phyloP scores from a whole-genome alignment of 2,113 vertebrate species.

The Phaethornis superciliosus region DNA sequence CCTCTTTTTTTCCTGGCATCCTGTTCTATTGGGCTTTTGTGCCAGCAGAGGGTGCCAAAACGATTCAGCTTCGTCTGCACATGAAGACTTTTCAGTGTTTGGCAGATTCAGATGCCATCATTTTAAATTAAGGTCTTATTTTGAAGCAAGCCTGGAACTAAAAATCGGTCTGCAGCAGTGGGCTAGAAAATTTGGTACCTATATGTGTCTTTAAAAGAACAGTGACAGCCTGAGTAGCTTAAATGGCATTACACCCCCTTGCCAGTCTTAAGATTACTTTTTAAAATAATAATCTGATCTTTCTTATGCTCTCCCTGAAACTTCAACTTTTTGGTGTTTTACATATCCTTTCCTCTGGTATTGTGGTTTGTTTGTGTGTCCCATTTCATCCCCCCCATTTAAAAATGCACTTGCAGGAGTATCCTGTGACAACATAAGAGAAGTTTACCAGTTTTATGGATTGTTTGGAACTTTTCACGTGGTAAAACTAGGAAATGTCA shows the following conservation, averaged over 20 bases:
- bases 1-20: not conserved
- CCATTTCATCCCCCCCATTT: not conserved
- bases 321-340: not conserved
- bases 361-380: not conserved
- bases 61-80: not conserved
- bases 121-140: not conserved
- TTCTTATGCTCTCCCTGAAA: not conserved
- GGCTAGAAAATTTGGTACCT: not conserved
- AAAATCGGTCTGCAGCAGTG: not conserved
- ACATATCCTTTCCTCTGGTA: not conserved
- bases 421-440: accelerated
- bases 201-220: not conserved
- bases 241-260: not conserved
- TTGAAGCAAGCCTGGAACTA: not conserved
- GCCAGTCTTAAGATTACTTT: not conserved
- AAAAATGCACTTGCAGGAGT: not conserved
- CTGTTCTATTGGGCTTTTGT: not conserved
- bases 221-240: not conserved
- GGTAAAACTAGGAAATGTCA: no score
- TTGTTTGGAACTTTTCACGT: not conserved
- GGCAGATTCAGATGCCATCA: not conserved
- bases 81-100: not conserved
- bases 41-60: not conserved
- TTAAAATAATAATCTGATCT: not conserved
- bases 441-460: accelerated